Evolutionary conservation across 2,888 invertebrate species (phyloP).

Genomic region (Resseliella maxima): DNA sequence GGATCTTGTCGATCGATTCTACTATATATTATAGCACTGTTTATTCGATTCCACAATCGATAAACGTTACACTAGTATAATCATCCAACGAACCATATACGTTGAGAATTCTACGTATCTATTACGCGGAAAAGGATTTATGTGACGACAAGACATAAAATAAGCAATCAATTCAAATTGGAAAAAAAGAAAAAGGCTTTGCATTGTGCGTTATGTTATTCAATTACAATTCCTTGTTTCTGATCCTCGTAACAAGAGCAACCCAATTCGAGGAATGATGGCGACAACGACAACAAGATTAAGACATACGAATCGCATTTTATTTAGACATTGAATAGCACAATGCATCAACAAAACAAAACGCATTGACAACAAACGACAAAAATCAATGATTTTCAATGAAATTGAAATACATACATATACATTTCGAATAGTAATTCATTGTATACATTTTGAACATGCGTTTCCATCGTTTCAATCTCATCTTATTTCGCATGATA

Average conservation of each 20-base stretch:
- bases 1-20: background rate
- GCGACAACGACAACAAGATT: conserved; percentile 29
- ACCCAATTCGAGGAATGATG: conserved; percentile 15
- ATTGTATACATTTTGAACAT: background rate
- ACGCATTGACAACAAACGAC: background rate
- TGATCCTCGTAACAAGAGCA: conserved; percentile 47
- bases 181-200: no score
- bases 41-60: background rate
- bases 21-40: background rate
- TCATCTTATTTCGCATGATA: conserved; percentile 7
- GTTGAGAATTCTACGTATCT: conserved; percentile 8
- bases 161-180: conserved; percentile 54
- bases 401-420: background rate
- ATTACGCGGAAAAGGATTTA: conserved; percentile 35
- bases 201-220: background rate
- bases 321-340: conserved; percentile 53
- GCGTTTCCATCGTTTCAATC: background rate
- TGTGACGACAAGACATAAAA: conserved; percentile 48
- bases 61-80: background rate
- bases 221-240: conserved; percentile 49
- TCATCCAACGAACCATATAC: background rate
- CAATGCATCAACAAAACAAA: conserved; percentile 41
- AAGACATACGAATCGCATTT: conserved; percentile 48
- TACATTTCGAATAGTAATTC: no score
- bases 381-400: conserved; percentile 24